Evolutionary conservation across 2,113 vertebrate genomes (phyloP), one percentile per base, ranked within the genome.

Genomic region (Mormyrus lacerda): DNA sequence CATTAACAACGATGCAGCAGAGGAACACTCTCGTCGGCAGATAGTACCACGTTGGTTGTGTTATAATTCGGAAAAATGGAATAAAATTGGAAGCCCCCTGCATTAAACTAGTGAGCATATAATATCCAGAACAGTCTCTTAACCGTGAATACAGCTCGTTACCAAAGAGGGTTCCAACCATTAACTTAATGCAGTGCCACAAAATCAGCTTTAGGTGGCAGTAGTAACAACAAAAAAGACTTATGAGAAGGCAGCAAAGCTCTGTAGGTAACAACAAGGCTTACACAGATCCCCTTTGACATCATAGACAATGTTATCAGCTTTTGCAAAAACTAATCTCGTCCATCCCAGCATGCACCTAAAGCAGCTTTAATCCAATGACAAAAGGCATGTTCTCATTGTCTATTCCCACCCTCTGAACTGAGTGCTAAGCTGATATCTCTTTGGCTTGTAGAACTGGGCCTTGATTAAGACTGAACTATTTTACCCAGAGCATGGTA

Each of bases 191-290:
- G 89, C 51, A 91, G 65, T 89, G 65, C 47, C 48, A 82, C 1
- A 88, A 4, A 89, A 24, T 85, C 87, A 27, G 84, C 92, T 79
- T 35, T 51, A 89, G 92, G 90, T 90, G 91, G 92, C 92, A 91
- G 90, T 90, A 90, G 31, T 90, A 90, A 51, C 79, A 42, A 79
- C 35, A 79, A 39, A 85, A 88, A 73, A 44, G 55, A 58, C 39
- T 31, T 19, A 11, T 13, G 27, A 27, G 83, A 73, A n/a, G 42
- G 42, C 5, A 24, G 88, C 42, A 31, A 35, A n/a, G 79, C 82
- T 31, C 58, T 51, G n/a, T 55, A 35, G 24, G 24, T 17, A 39
- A 47, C 82, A 86, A 53, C 55, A 61, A 51, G 42, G 55, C 82
- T 50, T 85, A 35, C 24, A 44, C 8, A 42, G 45, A 84, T 61